A percentile compares a stretch with the other conserved stretches of the same genome.
These are phyloP conservation scores for Zoanthus sansibaricus DNA, from an alignment of 92 coral and sea anemone genomes.

Conservation along the genomic window DNA sequence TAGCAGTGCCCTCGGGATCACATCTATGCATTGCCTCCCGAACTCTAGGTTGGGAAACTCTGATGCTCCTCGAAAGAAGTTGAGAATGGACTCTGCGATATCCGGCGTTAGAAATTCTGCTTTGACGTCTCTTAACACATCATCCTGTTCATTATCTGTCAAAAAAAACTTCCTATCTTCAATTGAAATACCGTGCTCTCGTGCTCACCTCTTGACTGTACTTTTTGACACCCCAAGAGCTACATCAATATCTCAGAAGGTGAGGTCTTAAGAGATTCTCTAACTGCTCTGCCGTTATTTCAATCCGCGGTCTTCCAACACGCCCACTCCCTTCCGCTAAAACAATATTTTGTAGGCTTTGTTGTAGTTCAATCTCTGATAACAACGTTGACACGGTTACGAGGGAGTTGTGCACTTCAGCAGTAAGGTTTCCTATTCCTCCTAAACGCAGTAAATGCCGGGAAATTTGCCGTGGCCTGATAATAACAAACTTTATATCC, in stretches of 20 bases:
- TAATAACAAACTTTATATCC: slow-evolving; percentile 41
- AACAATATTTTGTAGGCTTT: slow-evolving; percentile 34
- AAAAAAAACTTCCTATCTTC: too few species aligned
- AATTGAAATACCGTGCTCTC: too few species aligned
- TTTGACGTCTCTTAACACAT: too few species aligned
- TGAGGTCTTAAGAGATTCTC: slow-evolving; percentile 72
- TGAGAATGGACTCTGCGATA: too few species aligned
- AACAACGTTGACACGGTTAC: slow-evolving; percentile 36
- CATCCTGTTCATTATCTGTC: too few species aligned
- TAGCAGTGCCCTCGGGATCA: too few species aligned
- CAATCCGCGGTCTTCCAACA: slow-evolving; percentile 71
- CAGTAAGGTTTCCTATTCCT: slow-evolving; percentile 43
- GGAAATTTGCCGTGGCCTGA: slow-evolving; percentile 57
- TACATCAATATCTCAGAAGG: slow-evolving; percentile 69
- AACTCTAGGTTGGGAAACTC: too few species aligned
- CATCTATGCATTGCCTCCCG: too few species aligned
- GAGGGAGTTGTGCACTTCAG: slow-evolving; percentile 48
- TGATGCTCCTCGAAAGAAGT: too few species aligned
- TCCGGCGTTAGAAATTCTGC: too few species aligned
- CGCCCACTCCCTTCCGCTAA: slow-evolving; percentile 55
- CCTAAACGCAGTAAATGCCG: slow-evolving; percentile 57
- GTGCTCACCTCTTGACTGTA: slow-evolving; percentile 59
- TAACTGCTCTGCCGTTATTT: slow-evolving; percentile 66
- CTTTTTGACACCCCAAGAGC: slow-evolving; percentile 73
- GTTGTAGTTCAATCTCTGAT: slow-evolving; percentile 9